Evolutionary conservation across 2,797 vertebrate species (phyloP), one percentile per base, ranked within the genome.

Genomic region (Scleropages formosus): DNA sequence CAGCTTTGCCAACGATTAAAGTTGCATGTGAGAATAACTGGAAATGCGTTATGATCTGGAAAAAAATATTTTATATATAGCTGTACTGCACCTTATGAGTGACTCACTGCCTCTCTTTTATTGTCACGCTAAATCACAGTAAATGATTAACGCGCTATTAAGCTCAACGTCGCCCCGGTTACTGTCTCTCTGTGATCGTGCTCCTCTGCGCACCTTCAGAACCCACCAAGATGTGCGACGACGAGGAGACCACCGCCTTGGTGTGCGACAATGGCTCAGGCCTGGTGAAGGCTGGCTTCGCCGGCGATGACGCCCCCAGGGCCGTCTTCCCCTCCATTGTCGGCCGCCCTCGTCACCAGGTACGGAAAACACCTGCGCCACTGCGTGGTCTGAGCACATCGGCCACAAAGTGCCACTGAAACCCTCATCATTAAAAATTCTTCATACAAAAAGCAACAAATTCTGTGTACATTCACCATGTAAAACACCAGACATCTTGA

Each of bases 311-410:
- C 39, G 97, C 97, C 73, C 97, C 97, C 79, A 94, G 97, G 31
- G 96, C 97, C 3, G 97, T 98, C 78, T 99, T 99, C 91, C 97
- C 97, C 74, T 99, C 97, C 90, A 99, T 99, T n/a, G 97, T 99
- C 76, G 97, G 97, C 82, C 96, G 97, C 82, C 97, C 97, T 73
- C 95, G 97, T 86, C 97, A 98, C 83, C 97, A 99, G 96, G 97
- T 98, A 83, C 8, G 66, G 63, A 27, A 72, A 31, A 49, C 18
- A 26, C 67, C 24, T 20, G 12, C 22, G 18, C 12, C 39, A 13
- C 49, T 51, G 20, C 15, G 44, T 11, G n/a, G 27, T 59, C 27
- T 59, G 18, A 22, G 44, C 20, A 65, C 64, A 8, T 66, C 24
- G 27, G 12, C 16, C 10, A 8, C 7, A 16, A 13, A 31, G 31